Conservation (phyloP, 2,113 vertebrate genomes). For the Passer domesticus region DNA sequence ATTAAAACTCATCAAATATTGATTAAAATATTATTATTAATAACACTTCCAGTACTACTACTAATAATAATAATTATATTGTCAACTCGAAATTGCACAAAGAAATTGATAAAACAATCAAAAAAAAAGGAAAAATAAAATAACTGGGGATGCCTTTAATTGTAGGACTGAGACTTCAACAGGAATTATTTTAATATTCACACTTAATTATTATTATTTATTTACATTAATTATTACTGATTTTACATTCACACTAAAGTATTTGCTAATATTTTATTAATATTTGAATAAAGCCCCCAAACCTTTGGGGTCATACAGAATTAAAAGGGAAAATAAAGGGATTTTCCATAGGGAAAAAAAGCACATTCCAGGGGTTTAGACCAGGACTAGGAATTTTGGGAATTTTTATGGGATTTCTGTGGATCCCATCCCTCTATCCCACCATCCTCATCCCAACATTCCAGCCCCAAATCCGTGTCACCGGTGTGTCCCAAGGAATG, state of each 20-base stretch:
- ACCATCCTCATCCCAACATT: not conserved
- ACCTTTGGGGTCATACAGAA: rapidly evolving
- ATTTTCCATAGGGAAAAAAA: not conserved
- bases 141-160: not conserved
- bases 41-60: no score
- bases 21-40: not conserved
- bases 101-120: not conserved
- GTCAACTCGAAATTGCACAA: not conserved
- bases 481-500: not conserved
- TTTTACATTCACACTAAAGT: not conserved
- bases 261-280: not conserved
- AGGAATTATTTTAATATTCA: not conserved
- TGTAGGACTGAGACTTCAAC: no score
- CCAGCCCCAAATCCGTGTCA: not conserved
- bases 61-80: not conserved
- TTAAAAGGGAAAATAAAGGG: rapidly evolving
- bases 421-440: not conserved
- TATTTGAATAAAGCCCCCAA: not conserved
- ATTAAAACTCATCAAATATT: not conserved
- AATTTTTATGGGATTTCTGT: not conserved
- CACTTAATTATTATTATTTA: no score
- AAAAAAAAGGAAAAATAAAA: not conserved
- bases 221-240: not conserved
- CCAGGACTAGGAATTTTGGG: rapidly evolving
- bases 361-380: rapidly evolving